Evolutionary conservation across 1,140 invertebrate species (phyloP).

Genomic region (Diuraphis noxia): DNA sequence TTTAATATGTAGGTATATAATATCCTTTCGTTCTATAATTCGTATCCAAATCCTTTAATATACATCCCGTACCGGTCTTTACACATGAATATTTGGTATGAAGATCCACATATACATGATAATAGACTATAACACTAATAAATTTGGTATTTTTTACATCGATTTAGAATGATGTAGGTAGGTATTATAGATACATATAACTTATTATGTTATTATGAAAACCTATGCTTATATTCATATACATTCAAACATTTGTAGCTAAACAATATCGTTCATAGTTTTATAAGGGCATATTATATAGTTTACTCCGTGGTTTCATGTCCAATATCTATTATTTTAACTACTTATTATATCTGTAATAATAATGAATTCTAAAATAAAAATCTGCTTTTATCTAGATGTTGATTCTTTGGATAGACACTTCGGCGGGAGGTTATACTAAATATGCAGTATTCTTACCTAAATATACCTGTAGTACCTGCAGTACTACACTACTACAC

Average conservation of each 20-base stretch:
- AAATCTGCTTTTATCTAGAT: background rate
- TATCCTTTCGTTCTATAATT: too few relatives aligned
- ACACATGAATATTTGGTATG: background rate
- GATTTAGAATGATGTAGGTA: background rate
- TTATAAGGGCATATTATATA: background rate
- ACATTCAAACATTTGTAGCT: background rate
- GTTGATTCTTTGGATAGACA: too few relatives aligned
- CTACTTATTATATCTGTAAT: background rate
- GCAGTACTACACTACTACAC: background rate
- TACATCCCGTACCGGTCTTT: background rate
- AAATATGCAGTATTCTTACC: background rate
- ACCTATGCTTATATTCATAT: background rate
- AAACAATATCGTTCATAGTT: background rate
- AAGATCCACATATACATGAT: background rate
- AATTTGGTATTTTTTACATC: background rate
- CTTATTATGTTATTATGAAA: background rate
- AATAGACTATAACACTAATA: background rate
- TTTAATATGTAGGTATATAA: background rate
- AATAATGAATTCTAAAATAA: background rate
- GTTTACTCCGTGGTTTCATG: background rate
- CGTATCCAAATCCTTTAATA: background rate
- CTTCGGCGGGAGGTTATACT: background rate
- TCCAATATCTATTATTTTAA: too few relatives aligned
- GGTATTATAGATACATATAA: background rate
- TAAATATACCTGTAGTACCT: too few relatives aligned